Evolutionary conservation across 2,113 vertebrate genomes (phyloP).

Genomic region (Bos javanicus): DNA sequence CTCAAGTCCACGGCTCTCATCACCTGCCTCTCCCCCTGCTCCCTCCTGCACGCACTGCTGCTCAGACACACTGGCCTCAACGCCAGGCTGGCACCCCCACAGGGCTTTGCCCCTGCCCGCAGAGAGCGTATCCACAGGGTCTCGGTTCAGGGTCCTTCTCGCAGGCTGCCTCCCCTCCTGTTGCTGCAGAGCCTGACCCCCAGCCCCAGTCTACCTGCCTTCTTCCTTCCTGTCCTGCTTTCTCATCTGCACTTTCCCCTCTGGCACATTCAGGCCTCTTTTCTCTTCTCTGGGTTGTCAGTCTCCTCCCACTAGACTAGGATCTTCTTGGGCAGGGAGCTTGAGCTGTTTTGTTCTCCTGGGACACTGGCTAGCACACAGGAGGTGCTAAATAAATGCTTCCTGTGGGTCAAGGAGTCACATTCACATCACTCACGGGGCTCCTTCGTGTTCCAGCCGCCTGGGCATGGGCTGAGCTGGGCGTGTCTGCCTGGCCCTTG

Average conservation of each 20-base stretch:
- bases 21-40: neutral
- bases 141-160: neutral
- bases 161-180: neutral
- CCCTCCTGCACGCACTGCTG: neutral
- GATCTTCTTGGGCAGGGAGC: neutral
- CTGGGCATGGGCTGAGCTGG: neutral
- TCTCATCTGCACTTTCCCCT: neutral
- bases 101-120: neutral
- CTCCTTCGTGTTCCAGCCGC: fast-evolving
- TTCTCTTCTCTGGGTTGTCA: neutral
- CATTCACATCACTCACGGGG: neutral
- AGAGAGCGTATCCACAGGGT: neutral
- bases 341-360: neutral
- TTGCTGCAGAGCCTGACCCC: neutral
- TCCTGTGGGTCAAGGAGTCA: neutral
- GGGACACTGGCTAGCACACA: neutral
- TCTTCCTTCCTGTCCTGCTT: neutral
- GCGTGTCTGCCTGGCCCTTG: neutral
- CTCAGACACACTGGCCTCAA: neutral
- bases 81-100: neutral
- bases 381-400: neutral
- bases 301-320: neutral
- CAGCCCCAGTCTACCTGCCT: neutral
- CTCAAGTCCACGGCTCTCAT: neutral
- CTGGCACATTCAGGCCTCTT: neutral